Conservation (phyloP, 2,113 vertebrate species). For the Myotis yumanensis region DNA sequence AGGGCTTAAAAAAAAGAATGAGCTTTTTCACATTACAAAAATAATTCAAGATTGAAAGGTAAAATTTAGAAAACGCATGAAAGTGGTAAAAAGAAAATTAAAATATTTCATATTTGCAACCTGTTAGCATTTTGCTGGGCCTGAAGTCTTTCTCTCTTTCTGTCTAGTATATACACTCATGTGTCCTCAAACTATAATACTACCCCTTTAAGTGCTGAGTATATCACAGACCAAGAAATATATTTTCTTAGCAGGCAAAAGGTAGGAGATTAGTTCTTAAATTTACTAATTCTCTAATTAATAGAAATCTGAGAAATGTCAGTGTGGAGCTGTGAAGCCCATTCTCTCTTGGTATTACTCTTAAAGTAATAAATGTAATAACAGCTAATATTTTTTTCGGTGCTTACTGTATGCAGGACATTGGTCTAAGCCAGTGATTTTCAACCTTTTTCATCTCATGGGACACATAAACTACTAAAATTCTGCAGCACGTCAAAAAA, state of each 20-base stretch:
- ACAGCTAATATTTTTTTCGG: constrained; percentile 63
- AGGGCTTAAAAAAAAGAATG: background rate
- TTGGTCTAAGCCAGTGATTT: background rate
- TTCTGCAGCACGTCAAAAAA: background rate
- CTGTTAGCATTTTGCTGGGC: background rate
- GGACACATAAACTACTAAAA: background rate
- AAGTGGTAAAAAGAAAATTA: constrained; percentile 40
- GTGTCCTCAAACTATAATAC: background rate
- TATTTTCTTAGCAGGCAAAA: constrained; percentile 24
- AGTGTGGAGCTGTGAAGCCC: background rate
- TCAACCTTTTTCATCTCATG: background rate
- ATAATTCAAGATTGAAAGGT: constrained; percentile 45
- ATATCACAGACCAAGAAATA: background rate
- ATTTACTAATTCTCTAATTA: constrained; percentile 60
- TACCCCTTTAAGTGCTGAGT: constrained; percentile 13
- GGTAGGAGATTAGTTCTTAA: constrained; percentile 21
- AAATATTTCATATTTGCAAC: constrained; percentile 36
- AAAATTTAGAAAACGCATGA: constrained; percentile 31
- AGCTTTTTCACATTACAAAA: background rate
- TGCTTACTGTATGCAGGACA: background rate
- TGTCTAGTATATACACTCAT: background rate
- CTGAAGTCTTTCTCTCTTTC: background rate
- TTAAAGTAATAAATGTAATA: constrained; percentile 46
- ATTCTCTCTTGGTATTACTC: constrained; percentile 40
- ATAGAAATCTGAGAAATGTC: constrained; percentile 53